A percentile compares a stretch with the other conserved stretches of the same genome.
Evolutionary conservation across 1,140 invertebrate genomes (phyloP).

Genomic region (Orussus abietinus): DNA sequence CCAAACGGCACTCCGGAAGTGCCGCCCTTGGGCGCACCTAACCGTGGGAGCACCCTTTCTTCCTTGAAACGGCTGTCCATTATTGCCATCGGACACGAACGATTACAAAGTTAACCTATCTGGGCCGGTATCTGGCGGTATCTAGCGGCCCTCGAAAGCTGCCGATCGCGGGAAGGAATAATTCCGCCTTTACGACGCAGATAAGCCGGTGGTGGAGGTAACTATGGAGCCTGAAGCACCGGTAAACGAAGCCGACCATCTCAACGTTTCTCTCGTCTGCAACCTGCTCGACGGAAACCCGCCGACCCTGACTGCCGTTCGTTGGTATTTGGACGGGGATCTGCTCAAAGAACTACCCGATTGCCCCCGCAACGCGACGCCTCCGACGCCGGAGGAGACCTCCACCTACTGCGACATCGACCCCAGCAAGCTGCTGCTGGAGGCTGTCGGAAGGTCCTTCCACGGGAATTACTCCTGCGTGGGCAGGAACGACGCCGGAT

Average conservation of each 20-base stretch:
- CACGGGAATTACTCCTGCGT: constrained; percentile 91
- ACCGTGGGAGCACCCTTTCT: no score
- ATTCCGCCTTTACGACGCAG: constrained; percentile 49
- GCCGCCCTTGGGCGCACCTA: no score
- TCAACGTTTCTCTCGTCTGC: constrained; percentile 79
- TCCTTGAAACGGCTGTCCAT: no score
- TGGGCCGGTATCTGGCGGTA: no score
- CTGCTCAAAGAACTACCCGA: constrained; percentile 81
- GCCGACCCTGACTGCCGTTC: constrained; percentile 60
- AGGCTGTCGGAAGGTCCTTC: constrained; percentile 76
- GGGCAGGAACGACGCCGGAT: constrained; percentile 80
- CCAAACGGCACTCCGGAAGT: no score
- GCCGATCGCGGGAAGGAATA: no score
- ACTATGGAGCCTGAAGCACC: constrained; percentile 70
- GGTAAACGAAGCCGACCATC: constrained; percentile 73
- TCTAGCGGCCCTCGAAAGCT: no score
- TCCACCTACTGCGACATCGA: constrained; percentile 73
- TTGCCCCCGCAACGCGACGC: constrained; percentile 61
- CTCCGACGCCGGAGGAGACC: constrained; percentile 37
- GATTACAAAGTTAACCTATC: no score
- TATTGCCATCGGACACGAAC: no score
- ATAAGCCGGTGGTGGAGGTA: constrained; percentile 72
- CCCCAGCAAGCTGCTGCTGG: constrained; percentile 75
- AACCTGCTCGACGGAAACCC: constrained; percentile 71
- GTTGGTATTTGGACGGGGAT: constrained; percentile 80